Conservation (phyloP, 2,888 invertebrate species). For the Idaea dimidiata region DNA sequence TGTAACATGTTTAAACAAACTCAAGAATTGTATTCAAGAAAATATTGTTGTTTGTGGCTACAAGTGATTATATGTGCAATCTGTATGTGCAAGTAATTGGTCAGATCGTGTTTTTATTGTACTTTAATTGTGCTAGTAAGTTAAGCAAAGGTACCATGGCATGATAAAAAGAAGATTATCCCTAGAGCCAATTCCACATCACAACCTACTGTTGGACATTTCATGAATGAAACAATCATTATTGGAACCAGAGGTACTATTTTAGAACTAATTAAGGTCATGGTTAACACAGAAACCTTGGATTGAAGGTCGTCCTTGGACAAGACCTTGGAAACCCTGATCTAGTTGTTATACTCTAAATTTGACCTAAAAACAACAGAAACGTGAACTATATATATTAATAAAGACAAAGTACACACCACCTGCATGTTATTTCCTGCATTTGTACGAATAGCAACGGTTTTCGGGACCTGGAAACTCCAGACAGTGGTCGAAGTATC, state of each 20-base stretch:
- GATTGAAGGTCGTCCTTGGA: neutral
- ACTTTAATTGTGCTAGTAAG: too few species aligned
- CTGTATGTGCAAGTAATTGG: too few species aligned
- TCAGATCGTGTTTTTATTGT: neutral
- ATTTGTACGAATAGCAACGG: slow-evolving; percentile 49
- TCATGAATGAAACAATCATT: neutral
- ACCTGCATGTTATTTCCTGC: slow-evolving; percentile 59
- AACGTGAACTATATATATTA: neutral
- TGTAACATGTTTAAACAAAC: slow-evolving; percentile 38
- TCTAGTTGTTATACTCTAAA: neutral
- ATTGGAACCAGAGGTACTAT: neutral
- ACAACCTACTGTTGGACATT: neutral
- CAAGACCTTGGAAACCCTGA: neutral
- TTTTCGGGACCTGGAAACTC: slow-evolving; percentile 65
- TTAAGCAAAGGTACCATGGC: too few species aligned
- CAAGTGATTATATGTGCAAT: too few species aligned
- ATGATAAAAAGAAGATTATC: too few species aligned
- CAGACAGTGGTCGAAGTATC: slow-evolving; percentile 56
- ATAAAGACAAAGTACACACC: slow-evolving; percentile 37
- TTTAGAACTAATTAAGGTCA: neutral
- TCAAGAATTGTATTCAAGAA: slow-evolving; percentile 1
- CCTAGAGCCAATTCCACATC: too few species aligned
- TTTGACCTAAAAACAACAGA: neutral
- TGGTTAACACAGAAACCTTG: neutral
- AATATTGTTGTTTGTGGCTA: neutral